phyloP scores from a whole-genome alignment of 2,888 invertebrate genomes.

The Horisme vitalbata region DNA sequence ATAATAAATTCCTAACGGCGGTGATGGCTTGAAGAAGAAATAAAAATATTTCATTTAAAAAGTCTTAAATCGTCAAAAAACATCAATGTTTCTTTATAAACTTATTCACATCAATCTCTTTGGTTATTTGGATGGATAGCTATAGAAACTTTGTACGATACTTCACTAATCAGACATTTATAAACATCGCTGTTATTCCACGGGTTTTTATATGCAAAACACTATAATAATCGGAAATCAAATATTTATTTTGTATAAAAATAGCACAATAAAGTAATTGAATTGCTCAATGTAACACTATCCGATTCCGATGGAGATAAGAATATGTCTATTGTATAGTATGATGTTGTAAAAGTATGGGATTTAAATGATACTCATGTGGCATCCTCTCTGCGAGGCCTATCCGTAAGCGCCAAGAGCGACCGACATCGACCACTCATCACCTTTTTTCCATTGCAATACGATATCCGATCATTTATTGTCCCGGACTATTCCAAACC shows the following conservation, averaged over 20 bases:
- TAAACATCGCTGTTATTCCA: constrained; percentile 20
- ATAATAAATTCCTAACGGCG: too few species aligned
- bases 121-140: constrained; percentile 19
- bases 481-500: constrained; percentile 67
- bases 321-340: constrained; percentile 41
- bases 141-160: constrained; percentile 8
- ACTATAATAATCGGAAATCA: constrained; percentile 10
- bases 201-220: constrained; percentile 15
- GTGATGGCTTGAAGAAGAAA: too few species aligned
- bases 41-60: too few species aligned
- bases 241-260: constrained; percentile 20
- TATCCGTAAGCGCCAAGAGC: constrained; percentile 70
- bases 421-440: constrained; percentile 66
- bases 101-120: constrained; percentile 26
- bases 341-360: constrained; percentile 38
- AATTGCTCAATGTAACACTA: constrained; percentile 55
- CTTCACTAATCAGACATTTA: constrained; percentile 20
- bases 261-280: constrained; percentile 53
- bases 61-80: neutral
- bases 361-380: constrained; percentile 57
- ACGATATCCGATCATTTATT: constrained; percentile 77
- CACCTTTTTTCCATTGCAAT: constrained; percentile 78
- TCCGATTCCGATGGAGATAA: constrained; percentile 44
- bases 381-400: constrained; percentile 44
- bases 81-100: constrained; percentile 24